Base-by-base conservation (phyloP, 2,888 invertebrate species). In the Zelleria hepariella region DNA sequence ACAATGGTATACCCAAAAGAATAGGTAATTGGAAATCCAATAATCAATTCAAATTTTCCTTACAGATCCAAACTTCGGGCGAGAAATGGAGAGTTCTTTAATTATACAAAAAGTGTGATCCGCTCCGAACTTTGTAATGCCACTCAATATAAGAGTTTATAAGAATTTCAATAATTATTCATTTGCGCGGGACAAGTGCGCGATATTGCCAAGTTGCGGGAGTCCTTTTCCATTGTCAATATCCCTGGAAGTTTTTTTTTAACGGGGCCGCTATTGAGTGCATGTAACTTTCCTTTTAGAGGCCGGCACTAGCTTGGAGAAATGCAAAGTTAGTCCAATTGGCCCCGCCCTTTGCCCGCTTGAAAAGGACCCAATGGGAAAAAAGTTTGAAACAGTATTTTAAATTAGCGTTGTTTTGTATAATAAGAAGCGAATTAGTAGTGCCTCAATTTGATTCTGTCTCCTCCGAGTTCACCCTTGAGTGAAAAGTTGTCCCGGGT, bases 261-360 rank as follows among this genome's bases (percentile, higher is more conserved):
- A 75, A 77, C 73, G 71, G 71, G 70, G 69, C 68, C 71, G 67
- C 70, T 71, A 77, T 78, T 75, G 73, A 77, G 74, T 75, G 75
- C 75, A 77, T 76, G 75, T 75, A 80, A 82, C 80, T 82, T 83
- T 77, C 67, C 78, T 78, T 77, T 80, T 74, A 79, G 65, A 70
- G 64, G 54, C 59, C 65, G 69, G 66, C 64, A 67, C 65, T 66
- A 68, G 67, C 70, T 68, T 65, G 63, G 71, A 69, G 70, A 70
- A 71, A 75, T 73, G 71, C 66, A 72, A 77, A 77, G 73, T 77
- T 75, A 67, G 66, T 70, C 67, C 70, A 69, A 75, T 75, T 73
- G 72, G 69, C 60, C 65, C 65, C 68, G 71, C 67, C 68, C 67
- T 73, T 73, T 65, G 62, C 62, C 62, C 60, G 49, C 57, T 54